phyloP scores from a whole-genome alignment of 1,140 invertebrate genomes.

The Bombus turneri region DNA sequence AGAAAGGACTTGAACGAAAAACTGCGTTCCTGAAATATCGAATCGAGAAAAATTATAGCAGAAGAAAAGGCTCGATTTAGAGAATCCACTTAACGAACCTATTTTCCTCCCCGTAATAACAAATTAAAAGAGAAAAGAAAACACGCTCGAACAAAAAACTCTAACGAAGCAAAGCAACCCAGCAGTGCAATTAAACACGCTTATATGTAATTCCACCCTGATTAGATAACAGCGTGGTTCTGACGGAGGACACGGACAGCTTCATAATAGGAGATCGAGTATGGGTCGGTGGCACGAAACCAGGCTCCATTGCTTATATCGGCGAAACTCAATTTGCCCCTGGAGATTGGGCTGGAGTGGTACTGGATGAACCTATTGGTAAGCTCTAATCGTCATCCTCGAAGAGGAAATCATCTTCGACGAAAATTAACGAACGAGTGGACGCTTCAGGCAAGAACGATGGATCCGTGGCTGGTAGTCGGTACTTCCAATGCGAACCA shows the following conservation, averaged over 20 bases:
- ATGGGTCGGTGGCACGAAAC: slow-evolving; percentile 97
- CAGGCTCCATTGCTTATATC: slow-evolving; percentile 97
- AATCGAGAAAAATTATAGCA: too few relatives aligned
- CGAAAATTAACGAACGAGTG: background rate
- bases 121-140: background rate
- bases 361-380: slow-evolving; percentile 96
- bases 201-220: slow-evolving; percentile 24
- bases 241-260: slow-evolving; percentile 95
- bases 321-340: slow-evolving; percentile 98
- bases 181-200: background rate
- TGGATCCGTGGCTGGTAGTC: slow-evolving; percentile 94
- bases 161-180: background rate
- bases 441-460: slow-evolving; percentile 94
- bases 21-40: too few relatives aligned
- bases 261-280: slow-evolving; percentile 97
- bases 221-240: slow-evolving; percentile 90
- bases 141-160: too few relatives aligned
- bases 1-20: background rate
- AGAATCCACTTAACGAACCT: too few relatives aligned
- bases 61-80: too few relatives aligned
- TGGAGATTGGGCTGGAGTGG: slow-evolving; percentile 98
- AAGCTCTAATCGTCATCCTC: slow-evolving; percentile 57
- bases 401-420: too few relatives aligned
- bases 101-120: background rate
- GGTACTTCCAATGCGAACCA: slow-evolving; percentile 97